phyloP scores from a whole-genome alignment of 2,888 invertebrate genomes.

The Pterostichus niger region DNA sequence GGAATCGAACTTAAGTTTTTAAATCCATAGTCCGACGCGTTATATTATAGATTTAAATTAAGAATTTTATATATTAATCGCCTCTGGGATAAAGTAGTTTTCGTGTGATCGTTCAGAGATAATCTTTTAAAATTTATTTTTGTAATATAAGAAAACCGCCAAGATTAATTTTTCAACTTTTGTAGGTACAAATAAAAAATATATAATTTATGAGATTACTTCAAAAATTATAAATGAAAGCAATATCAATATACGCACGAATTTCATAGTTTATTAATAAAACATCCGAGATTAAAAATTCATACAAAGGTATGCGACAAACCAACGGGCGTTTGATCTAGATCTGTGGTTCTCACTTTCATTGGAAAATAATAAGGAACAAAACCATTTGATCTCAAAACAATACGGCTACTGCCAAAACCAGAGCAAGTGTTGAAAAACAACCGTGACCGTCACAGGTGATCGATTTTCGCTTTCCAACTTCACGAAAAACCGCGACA shows the following conservation, averaged over 20 bases:
- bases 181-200: no score
- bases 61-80: no score
- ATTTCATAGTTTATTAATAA: slow-evolving; percentile 38
- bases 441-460: slow-evolving; percentile 62
- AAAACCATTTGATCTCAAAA: slow-evolving; percentile 27
- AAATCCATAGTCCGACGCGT: no score
- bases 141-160: no score
- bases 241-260: neutral
- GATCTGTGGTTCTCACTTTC: slow-evolving; percentile 38
- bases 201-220: neutral
- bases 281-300: neutral
- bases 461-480: slow-evolving; percentile 60
- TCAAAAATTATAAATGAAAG: neutral
- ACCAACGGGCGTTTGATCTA: neutral
- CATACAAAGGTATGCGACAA: slow-evolving; percentile 33
- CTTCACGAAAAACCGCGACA: slow-evolving; percentile 53
- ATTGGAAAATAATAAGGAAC: slow-evolving; percentile 48
- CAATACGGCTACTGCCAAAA: slow-evolving; percentile 42
- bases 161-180: no score
- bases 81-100: no score
- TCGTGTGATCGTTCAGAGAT: no score
- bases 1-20: no score
- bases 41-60: no score
- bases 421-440: slow-evolving; percentile 60
- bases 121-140: no score